Evolutionary conservation across 2,113 vertebrate genomes (phyloP).

Genomic region (Sceloporus undulatus): DNA sequence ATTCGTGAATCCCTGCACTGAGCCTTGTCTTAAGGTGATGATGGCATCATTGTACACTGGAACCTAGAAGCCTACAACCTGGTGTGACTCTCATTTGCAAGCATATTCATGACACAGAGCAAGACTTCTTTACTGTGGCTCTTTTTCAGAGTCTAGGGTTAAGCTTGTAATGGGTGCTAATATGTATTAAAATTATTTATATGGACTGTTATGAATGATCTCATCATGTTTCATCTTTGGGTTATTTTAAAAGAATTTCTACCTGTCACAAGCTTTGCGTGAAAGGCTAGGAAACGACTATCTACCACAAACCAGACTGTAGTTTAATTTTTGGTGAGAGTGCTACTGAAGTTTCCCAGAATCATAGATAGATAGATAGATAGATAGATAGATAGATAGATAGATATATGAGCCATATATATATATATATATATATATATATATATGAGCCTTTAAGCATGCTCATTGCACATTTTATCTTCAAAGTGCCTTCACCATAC

Average conservation of each 20-base stretch:
- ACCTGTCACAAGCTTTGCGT: neutral
- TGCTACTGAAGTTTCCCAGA: slow-evolving; percentile 50
- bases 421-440: too few species aligned
- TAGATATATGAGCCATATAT: too few species aligned
- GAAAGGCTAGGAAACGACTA: slow-evolving; percentile 1
- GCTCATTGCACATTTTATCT: slow-evolving; percentile 68
- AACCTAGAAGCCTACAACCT: neutral
- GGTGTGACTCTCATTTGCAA: neutral
- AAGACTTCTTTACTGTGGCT: neutral
- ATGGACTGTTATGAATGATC: neutral
- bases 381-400: too few species aligned
- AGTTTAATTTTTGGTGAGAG: slow-evolving; percentile 58
- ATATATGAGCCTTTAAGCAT: slow-evolving; percentile 69
- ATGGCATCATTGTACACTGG: neutral
- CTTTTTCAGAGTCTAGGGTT: neutral
- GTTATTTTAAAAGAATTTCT: neutral
- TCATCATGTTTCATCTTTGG: neutral
- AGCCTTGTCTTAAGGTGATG: too few species aligned
- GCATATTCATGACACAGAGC: neutral
- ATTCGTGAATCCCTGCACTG: neutral
- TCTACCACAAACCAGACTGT: slow-evolving; percentile 10
- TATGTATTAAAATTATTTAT: neutral
- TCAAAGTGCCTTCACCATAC: slow-evolving; percentile 62
- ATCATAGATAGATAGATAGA: too few species aligned
- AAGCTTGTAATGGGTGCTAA: neutral